Base-by-base conservation (phyloP, 2,113 vertebrate species). In the Odocoileus hemionus region DNA sequence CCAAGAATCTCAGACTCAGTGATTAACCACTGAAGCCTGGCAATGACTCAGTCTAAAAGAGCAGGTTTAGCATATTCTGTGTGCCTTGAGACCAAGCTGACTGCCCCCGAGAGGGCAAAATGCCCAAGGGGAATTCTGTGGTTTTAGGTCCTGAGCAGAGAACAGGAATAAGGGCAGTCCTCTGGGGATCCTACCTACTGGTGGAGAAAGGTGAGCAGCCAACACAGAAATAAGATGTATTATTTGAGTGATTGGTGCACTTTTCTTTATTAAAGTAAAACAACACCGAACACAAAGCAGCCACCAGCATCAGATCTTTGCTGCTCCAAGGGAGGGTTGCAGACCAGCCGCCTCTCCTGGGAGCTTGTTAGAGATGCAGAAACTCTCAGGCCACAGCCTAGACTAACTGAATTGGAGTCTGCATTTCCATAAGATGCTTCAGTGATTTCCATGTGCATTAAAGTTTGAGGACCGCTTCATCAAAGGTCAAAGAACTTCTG, bases 191-290 rank as follows among this genome's bases (percentile, higher is more conserved):
- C 28, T 25, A 11, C 50, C 30, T 43, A 6, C 52, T 80, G 54
- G 12, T 6, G 33, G 17, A 60, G 43, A 96, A 84, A 89, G n/a
- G 12, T 1, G 5, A 57, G 79, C 39, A 2, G 2, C 4, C 47
- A 36, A 30, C 3, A 3, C 2, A 36, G 30, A 57, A 58, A 8
- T 6, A 26, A 79, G 47, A 36, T 2, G 11, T 7, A 13, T 58
- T 60, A 15, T 7, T 23, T 16, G 30, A 17, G 26, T 21, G 16
- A 5, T 4, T 1, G 6, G 30, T 6, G 25, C 4, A 7, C 15
- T 61, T 8, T 9, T 87, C 16, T 50, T 57, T 36, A 15, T 50
- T 43, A 78, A 5, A 12, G 23, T 30, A 86, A 95, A 86, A 28
- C 17, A 54, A 83, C 17, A 39, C 16, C 2, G 16, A 54, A 52